These are phyloP conservation scores for Cyphomyrus discorhynchus DNA, from an alignment of 2,113 vertebrate species.

Conservation along the genomic window DNA sequence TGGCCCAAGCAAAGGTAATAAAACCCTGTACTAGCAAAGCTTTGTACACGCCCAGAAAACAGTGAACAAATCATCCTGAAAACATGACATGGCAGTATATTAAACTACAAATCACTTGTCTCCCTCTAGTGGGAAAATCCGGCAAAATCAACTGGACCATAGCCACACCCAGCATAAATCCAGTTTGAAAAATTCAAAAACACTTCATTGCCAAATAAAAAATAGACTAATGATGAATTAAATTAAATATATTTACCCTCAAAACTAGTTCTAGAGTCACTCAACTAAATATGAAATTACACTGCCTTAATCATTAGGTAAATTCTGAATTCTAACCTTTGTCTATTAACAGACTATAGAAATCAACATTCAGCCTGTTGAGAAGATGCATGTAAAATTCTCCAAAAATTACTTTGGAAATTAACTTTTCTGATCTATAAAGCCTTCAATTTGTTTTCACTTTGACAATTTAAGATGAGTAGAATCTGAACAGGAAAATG, in stretches of 20 bases:
- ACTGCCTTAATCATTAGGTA: neutral
- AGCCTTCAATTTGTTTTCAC: neutral
- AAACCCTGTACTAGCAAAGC: neutral
- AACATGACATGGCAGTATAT: neutral
- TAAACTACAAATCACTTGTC: neutral
- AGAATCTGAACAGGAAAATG: neutral
- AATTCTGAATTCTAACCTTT: neutral
- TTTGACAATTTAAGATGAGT: neutral
- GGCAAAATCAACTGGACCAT: neutral
- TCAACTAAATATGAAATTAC: neutral
- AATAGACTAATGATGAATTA: neutral
- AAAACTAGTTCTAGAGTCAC: neutral
- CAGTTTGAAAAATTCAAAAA: neutral
- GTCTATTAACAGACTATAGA: neutral
- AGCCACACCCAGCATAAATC: neutral
- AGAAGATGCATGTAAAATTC: neutral
- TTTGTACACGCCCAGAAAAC: neutral
- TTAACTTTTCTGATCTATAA: neutral
- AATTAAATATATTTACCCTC: neutral
- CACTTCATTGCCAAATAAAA: neutral
- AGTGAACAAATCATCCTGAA: neutral
- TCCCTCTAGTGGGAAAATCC: neutral
- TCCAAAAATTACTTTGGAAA: neutral
- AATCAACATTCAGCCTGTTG: neutral
- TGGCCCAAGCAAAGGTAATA: neutral